phyloP scores from a whole-genome alignment of 1,140 invertebrate species.

The Rhopalosiphum maidis region DNA sequence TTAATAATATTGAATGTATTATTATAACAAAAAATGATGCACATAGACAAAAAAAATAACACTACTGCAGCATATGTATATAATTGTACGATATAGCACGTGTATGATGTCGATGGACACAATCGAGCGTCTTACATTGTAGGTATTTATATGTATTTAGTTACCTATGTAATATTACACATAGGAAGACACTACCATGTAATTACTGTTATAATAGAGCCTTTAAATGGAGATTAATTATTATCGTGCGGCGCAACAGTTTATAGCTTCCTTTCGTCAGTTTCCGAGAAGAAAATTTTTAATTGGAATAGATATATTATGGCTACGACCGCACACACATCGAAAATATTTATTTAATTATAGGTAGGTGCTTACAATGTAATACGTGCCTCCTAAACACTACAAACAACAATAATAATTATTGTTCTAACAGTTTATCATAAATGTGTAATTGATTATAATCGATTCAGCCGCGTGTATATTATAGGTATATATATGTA shows the following conservation, averaged over 20 bases:
- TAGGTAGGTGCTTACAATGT: not conserved
- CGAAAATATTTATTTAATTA: slow-evolving; percentile 3
- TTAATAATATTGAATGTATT: too few relatives aligned
- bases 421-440: not conserved
- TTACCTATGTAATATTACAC: not conserved
- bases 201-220: not conserved
- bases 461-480: not conserved
- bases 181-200: not conserved
- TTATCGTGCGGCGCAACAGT: not conserved
- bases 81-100: too few relatives aligned
- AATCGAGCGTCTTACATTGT: not conserved
- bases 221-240: not conserved
- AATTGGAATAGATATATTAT: not conserved
- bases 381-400: not conserved
- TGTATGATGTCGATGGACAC: not conserved
- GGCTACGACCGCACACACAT: not conserved
- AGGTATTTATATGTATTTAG: not conserved
- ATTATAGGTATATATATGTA: too few relatives aligned
- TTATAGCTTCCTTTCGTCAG: not conserved
- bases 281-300: not conserved
- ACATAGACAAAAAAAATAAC: too few relatives aligned
- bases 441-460: not conserved
- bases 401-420: not conserved
- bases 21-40: too few relatives aligned
- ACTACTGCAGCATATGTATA: too few relatives aligned